These are phyloP conservation scores for Cryptoblepharus egeriae DNA, from an alignment of 2,797 vertebrate genomes.

Conservation along the genomic window DNA sequence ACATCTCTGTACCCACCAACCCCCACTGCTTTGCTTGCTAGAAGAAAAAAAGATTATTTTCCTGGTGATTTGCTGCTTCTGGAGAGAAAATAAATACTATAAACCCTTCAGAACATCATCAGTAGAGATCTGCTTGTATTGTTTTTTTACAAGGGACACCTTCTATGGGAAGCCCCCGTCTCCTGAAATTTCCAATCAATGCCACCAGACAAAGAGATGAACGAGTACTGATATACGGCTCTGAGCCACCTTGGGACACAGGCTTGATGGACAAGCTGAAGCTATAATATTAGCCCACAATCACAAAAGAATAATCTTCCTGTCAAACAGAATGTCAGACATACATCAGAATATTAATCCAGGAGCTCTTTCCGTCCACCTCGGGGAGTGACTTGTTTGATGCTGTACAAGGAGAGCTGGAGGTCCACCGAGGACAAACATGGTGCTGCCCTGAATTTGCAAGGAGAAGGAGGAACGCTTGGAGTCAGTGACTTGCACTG, in stretches of 20 bases:
- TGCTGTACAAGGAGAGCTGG: neutral
- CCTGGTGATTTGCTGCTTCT: no score
- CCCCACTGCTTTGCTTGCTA: no score
- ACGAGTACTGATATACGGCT: slow-evolving; percentile 21
- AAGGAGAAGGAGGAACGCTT: neutral
- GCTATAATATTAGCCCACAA: slow-evolving; percentile 25
- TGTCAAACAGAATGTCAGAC: slow-evolving; percentile 47
- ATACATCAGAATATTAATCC: slow-evolving; percentile 47
- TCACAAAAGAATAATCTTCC: slow-evolving; percentile 40
- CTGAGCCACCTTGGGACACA: slow-evolving; percentile 20
- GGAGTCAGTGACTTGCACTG: neutral
- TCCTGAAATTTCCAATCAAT: slow-evolving; percentile 31
- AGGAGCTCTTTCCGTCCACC: slow-evolving; percentile 33
- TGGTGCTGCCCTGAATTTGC: slow-evolving; percentile 23
- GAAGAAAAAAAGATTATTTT: no score
- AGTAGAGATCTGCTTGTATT: neutral
- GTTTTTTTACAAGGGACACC: slow-evolving; percentile 33
- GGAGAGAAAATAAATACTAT: no score
- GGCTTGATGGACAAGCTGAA: slow-evolving; percentile 41
- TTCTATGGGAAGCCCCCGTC: neutral
- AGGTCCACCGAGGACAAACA: neutral
- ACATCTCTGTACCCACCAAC: no score
- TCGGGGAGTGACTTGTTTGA: slow-evolving; percentile 11
- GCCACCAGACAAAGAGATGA: slow-evolving; percentile 1
- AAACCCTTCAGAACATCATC: neutral